Evolutionary conservation across 2,113 vertebrate genomes (phyloP).

Genomic region (Festucalex cinctus): DNA sequence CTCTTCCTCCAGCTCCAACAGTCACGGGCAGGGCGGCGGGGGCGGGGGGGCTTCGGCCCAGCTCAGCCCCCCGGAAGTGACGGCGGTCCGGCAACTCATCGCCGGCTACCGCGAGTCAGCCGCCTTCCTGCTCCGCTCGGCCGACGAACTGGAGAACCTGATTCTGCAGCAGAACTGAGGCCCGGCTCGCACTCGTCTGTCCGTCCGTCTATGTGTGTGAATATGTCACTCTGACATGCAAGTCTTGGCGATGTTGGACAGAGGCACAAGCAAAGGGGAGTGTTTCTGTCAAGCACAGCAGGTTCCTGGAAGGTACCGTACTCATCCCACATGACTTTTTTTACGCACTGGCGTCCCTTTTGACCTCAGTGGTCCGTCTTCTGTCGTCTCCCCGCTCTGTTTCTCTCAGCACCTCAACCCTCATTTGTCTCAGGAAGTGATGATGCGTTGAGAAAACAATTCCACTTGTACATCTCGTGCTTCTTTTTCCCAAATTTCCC

Average conservation of each 20-base stretch:
- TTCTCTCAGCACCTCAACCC: constrained; percentile 55
- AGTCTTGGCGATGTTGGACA: constrained; percentile 6
- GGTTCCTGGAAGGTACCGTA: constrained; percentile 50
- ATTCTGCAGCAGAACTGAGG: constrained; percentile 99
- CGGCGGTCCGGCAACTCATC: constrained; percentile 94
- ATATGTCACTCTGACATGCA: constrained; percentile 5
- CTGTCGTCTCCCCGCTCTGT: constrained; percentile 50
- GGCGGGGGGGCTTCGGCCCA: constrained; percentile 90
- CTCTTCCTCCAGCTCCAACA: constrained; percentile 85
- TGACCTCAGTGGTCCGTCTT: constrained; percentile 66
- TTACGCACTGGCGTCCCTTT: constrained; percentile 65
- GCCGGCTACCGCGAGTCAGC: constrained; percentile 97
- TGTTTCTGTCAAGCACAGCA: constrained; percentile 51
- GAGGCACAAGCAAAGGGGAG: constrained; percentile 46
- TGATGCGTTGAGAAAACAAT: constrained; percentile 31
- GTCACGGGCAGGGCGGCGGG: constrained; percentile 79
- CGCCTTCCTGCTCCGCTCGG: constrained; percentile 94
- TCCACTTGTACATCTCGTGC: background rate
- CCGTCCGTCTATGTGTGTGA: constrained; percentile 29
- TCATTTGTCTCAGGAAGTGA: constrained; percentile 70
- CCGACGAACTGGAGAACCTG: constrained; percentile 98
- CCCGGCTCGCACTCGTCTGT: constrained; percentile 35
- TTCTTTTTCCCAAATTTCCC: background rate
- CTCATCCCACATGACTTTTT: constrained; percentile 47
- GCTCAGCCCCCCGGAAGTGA: constrained; percentile 94